Percentiles rank a stretch among this genome's conserved stretches.
Evolutionary conservation across 2,888 invertebrate genomes (phyloP).

Genomic region (Volucella zonaria): DNA sequence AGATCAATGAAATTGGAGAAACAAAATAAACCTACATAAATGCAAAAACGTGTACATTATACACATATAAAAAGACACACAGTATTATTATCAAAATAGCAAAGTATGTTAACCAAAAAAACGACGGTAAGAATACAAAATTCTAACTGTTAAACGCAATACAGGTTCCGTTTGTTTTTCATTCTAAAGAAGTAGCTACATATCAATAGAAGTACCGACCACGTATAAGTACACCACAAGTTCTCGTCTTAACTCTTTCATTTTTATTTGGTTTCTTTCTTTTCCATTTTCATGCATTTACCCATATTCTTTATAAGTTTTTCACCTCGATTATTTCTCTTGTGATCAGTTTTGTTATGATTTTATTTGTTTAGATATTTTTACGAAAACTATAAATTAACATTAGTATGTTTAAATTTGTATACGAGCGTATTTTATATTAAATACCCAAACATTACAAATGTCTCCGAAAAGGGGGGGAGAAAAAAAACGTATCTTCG

Average conservation of each 20-base stretch:
- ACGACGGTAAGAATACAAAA: constrained; percentile 37
- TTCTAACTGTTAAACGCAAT: constrained; percentile 69
- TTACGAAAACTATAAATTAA: constrained; percentile 13
- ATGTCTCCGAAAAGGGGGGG: no score
- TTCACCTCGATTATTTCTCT: background rate
- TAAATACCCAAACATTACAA: no score
- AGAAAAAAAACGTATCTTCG: no score
- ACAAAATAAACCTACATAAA: no score
- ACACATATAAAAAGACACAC: no score
- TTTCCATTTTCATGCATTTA: constrained; percentile 12
- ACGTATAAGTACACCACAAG: constrained; percentile 31
- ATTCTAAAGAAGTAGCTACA: constrained; percentile 41
- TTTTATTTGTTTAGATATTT: constrained; percentile 11
- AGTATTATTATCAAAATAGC: no score
- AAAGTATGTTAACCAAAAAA: background rate
- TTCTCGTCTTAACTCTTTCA: constrained; percentile 59
- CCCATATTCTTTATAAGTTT: constrained; percentile 45
- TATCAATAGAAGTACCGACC: background rate
- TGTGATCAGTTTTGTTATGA: constrained; percentile 25
- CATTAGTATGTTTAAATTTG: constrained; percentile 19
- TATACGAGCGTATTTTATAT: background rate
- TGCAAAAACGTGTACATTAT: no score
- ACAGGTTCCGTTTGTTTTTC: constrained; percentile 66
- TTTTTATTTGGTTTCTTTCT: constrained; percentile 29
- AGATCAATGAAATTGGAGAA: no score